phyloP scores from a whole-genome alignment of 1,140 invertebrate genomes.

The Bathynomus jamesi region DNA sequence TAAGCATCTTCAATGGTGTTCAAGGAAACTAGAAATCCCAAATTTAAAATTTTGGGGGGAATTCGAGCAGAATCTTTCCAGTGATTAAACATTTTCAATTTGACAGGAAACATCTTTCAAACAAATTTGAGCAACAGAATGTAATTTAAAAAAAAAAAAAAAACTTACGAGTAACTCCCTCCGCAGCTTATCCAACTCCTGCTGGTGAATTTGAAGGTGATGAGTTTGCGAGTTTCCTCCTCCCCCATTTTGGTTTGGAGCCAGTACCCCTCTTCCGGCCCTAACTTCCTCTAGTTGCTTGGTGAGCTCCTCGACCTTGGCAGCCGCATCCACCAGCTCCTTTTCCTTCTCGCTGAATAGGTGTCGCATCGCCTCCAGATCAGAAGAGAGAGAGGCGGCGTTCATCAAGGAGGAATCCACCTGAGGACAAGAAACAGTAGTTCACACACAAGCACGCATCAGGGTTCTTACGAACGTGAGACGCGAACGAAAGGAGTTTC shows the following conservation, averaged over 20 bases:
- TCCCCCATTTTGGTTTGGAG: conserved; percentile 45
- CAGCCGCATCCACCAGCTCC: conserved; percentile 85
- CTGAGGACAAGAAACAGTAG: background rate
- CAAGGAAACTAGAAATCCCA: no score
- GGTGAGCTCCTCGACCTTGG: conserved; percentile 90
- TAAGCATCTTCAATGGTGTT: no score
- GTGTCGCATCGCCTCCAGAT: conserved; percentile 88
- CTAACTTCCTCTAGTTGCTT: conserved; percentile 82
- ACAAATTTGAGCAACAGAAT: background rate
- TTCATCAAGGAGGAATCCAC: conserved; percentile 25
- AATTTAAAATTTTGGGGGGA: no score
- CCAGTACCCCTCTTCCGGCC: conserved; percentile 41
- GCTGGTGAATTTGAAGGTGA: conserved; percentile 56
- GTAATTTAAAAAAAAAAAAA: conserved; percentile 10
- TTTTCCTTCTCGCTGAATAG: conserved; percentile 97
- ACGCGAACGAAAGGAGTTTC: background rate
- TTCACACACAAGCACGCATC: background rate
- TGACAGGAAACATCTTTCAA: no score
- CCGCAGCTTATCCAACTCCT: conserved; percentile 79
- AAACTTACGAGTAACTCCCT: conserved; percentile 75
- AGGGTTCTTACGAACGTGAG: background rate
- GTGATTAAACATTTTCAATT: no score
- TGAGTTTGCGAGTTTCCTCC: conserved; percentile 40
- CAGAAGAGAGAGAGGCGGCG: conserved; percentile 42
- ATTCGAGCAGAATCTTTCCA: no score